These are phyloP conservation scores for Cettia cetti DNA, from an alignment of 2,113 vertebrate genomes.

Conservation along the genomic window DNA sequence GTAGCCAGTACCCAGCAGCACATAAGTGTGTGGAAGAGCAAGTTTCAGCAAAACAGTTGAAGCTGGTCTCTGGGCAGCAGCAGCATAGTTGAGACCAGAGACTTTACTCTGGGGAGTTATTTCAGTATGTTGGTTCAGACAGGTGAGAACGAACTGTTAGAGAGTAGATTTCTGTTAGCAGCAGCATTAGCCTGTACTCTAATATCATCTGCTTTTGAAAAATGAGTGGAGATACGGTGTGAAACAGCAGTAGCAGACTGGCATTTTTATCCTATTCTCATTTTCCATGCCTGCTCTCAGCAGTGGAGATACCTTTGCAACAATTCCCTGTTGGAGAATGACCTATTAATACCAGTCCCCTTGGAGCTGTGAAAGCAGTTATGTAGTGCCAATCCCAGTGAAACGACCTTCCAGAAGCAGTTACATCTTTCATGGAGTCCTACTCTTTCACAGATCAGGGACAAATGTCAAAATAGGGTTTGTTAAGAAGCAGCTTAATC, in stretches of 20 bases:
- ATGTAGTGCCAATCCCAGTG: background rate
- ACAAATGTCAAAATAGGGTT: background rate
- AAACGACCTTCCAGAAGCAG: background rate
- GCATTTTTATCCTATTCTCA: background rate
- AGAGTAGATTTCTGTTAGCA: background rate
- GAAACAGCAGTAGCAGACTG: background rate
- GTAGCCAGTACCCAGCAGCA: background rate
- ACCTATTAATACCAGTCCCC: background rate
- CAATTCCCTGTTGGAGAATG: background rate
- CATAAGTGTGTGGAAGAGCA: rapidly evolving
- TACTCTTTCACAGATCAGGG: background rate
- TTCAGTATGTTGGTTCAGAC: background rate
- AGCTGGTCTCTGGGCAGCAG: background rate
- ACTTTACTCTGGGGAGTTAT: background rate
- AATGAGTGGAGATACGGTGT: background rate
- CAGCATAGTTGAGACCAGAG: background rate
- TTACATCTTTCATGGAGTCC: background rate
- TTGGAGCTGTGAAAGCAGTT: background rate
- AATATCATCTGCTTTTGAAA: background rate
- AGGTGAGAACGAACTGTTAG: background rate
- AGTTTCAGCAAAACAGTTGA: background rate
- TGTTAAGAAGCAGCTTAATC: background rate
- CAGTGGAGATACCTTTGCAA: background rate
- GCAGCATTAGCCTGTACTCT: background rate
- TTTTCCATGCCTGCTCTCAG: background rate